Evolutionary conservation across 2,888 invertebrate genomes (phyloP).

Genomic region (Heliothis peltigera): DNA sequence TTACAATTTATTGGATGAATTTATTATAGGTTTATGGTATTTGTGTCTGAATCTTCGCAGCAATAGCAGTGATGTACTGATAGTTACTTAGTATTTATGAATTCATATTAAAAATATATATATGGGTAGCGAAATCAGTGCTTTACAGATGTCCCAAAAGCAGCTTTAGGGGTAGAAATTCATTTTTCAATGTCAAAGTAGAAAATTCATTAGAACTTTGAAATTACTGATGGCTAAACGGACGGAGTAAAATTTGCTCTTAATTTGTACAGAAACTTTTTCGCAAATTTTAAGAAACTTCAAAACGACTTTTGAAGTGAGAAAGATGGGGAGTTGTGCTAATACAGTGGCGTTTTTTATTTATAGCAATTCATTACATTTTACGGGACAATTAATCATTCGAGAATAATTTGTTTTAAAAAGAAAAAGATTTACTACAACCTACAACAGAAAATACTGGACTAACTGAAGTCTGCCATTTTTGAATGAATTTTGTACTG

Average conservation of each 20-base stretch:
- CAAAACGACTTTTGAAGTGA: constrained; percentile 86
- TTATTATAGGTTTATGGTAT: too few relatives aligned
- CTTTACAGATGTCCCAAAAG: constrained; percentile 78
- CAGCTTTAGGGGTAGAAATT: constrained; percentile 83
- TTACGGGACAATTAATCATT: constrained; percentile 44
- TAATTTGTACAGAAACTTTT: constrained; percentile 89
- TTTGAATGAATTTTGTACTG: neutral
- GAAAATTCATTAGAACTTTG: constrained; percentile 90
- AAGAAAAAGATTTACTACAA: neutral
- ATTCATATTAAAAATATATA: too few relatives aligned
- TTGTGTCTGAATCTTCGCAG: too few relatives aligned
- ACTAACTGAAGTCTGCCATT: neutral
- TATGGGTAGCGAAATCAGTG: constrained; percentile 54
- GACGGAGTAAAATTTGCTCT: constrained; percentile 89
- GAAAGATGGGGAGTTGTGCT: constrained; percentile 80
- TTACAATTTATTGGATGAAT: too few relatives aligned
- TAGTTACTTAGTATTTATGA: too few relatives aligned
- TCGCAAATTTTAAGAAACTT: constrained; percentile 85
- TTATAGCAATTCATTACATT: constrained; percentile 59
- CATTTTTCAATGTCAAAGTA: constrained; percentile 89
- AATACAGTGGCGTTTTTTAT: constrained; percentile 81
- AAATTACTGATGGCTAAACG: constrained; percentile 90
- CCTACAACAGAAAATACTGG: neutral
- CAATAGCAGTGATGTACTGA: too few relatives aligned
- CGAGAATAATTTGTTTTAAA: constrained; percentile 1